Conservation (phyloP, 2,888 invertebrate genomes). For the Phragmatobia fuliginosa region DNA sequence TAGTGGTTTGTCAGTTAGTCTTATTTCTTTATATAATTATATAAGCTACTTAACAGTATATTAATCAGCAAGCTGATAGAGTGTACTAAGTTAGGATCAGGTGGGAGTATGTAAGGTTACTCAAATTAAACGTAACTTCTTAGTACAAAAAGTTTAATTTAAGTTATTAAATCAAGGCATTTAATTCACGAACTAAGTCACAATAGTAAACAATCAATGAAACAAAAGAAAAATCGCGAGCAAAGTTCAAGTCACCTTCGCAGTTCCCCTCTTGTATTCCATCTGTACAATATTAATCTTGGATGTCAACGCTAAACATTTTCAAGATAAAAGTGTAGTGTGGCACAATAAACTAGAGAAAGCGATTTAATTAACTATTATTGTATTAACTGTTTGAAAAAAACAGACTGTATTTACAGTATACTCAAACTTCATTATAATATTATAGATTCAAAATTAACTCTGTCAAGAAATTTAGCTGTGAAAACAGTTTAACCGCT, state of each 20-base stretch:
- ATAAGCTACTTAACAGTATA: too few relatives aligned
- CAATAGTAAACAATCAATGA: background rate
- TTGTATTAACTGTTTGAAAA: too few relatives aligned
- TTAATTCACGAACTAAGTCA: conserved; percentile 1
- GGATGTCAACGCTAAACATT: conserved; percentile 77
- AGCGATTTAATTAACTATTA: conserved; percentile 12
- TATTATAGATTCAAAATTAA: too few relatives aligned
- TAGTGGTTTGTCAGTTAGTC: too few relatives aligned
- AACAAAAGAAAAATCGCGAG: conserved; percentile 29
- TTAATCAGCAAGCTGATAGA: too few relatives aligned
- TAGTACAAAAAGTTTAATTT: background rate
- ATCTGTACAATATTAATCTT: conserved; percentile 74
- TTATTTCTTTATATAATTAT: too few relatives aligned
- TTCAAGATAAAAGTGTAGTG: conserved; percentile 62
- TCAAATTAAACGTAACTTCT: background rate
- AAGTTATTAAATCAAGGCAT: background rate
- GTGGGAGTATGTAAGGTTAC: background rate
- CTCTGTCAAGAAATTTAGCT: too few relatives aligned
- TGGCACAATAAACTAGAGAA: conserved; percentile 50
- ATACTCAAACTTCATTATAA: too few relatives aligned
- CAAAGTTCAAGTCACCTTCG: conserved; percentile 47
- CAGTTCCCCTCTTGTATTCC: conserved; percentile 67
- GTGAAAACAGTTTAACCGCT: too few relatives aligned
- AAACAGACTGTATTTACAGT: too few relatives aligned
- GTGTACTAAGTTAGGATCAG: too few relatives aligned